These are phyloP conservation scores for Serrognathus titanus DNA, from an alignment of 2,888 invertebrate genomes.

Conservation along the genomic window DNA sequence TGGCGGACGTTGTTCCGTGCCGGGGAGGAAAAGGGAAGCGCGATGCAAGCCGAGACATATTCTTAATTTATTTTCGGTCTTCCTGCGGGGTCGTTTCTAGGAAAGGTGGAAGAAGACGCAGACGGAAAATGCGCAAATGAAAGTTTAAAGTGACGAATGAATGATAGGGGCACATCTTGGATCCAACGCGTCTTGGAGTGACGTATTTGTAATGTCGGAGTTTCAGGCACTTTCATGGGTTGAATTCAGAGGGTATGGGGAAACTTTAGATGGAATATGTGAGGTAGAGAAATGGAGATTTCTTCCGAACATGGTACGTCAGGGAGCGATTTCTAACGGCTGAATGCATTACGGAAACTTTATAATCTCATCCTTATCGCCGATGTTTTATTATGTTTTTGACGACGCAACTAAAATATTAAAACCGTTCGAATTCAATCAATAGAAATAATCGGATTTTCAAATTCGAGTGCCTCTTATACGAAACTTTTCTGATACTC, in stretches of 20 bases:
- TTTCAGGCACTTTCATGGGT: conserved; percentile 3
- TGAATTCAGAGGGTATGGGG: neutral
- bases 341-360: conserved; percentile 16
- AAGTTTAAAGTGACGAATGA: conserved; percentile 3
- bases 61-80: no score
- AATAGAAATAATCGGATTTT: no score
- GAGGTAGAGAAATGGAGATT: conserved; percentile 20
- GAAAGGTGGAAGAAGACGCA: neutral
- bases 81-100: no score
- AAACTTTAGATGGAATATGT: conserved; percentile 18
- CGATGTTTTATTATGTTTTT: conserved; percentile 10
- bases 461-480: no score
- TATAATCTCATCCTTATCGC: conserved; percentile 16
- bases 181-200: conserved; percentile 8
- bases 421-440: no score
- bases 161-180: conserved; percentile 4
- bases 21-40: no score
- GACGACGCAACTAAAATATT: no score
- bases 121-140: neutral
- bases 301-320: conserved; percentile 17
- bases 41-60: no score
- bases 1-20: no score
- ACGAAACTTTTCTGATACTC: no score
- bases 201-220: conserved; percentile 11
- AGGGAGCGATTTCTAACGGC: conserved; percentile 18